A percentile compares a stretch with the other conserved stretches of the same genome.
Conservation (phyloP, 2,888 invertebrate species). For the Dusona sp. region DNA sequence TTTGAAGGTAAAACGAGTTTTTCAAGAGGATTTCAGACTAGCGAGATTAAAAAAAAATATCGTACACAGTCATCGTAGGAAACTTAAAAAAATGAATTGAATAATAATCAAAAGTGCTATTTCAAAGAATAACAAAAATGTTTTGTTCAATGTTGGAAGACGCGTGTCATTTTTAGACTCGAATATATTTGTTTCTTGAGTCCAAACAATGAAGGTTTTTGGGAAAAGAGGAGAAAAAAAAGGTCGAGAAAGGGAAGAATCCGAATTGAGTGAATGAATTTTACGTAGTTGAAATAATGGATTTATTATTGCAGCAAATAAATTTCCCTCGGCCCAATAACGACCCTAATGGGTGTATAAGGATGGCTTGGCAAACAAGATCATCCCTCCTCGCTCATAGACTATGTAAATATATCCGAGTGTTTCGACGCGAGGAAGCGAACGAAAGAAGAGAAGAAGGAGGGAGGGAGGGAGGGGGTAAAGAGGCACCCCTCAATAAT, state of each 20-base stretch:
- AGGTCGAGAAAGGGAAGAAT: neutral
- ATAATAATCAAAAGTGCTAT: too few relatives aligned
- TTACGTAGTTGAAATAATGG: conserved; percentile 80
- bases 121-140: neutral
- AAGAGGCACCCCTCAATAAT: conserved; percentile 75
- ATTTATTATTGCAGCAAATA: conserved; percentile 84
- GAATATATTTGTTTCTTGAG: neutral
- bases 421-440: conserved; percentile 63
- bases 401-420: conserved; percentile 82
- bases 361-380: conserved; percentile 84
- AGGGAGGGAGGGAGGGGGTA: conserved; percentile 35
- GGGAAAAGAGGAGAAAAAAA: neutral
- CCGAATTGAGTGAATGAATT: conserved; percentile 65
- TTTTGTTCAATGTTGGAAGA: neutral
- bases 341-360: conserved; percentile 83
- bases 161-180: neutral
- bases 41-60: too few relatives aligned
- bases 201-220: neutral
- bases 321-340: conserved; percentile 81
- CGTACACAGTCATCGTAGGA: too few relatives aligned
- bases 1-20: too few relatives aligned
- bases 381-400: conserved; percentile 83
- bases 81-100: too few relatives aligned
- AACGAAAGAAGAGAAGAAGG: conserved; percentile 57
- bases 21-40: too few relatives aligned